Evolutionary conservation across 2,888 invertebrate species (phyloP).

Genomic region (Synanthedon formicaeformis): DNA sequence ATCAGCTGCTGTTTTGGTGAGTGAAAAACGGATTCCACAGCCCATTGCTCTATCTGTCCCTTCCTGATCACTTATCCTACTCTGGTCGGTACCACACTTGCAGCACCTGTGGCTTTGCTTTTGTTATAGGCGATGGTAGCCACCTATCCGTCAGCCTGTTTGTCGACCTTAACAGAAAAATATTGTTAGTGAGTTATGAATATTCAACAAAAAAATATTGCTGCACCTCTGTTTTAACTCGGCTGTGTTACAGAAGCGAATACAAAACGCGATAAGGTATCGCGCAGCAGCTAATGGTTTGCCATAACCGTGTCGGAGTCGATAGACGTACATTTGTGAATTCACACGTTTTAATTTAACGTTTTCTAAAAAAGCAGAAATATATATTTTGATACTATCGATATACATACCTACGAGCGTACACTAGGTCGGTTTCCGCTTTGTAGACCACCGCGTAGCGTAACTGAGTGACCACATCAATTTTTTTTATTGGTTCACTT

Average conservation of each 20-base stretch:
- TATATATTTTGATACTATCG: not conserved
- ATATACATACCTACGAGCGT: not conserved
- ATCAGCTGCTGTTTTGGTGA: no score
- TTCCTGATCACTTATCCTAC: no score
- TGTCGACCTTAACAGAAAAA: no score
- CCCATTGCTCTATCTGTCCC: no score
- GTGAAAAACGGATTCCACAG: no score
- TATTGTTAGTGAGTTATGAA: no score
- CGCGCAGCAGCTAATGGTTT: slow-evolving; percentile 30
- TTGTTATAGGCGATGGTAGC: no score
- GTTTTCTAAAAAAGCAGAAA: not conserved
- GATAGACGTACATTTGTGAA: not conserved
- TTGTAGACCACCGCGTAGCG: not conserved
- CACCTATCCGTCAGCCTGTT: no score
- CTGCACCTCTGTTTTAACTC: no score
- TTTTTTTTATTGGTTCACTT: not conserved
- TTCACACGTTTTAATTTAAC: not conserved
- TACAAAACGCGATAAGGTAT: slow-evolving; percentile 25
- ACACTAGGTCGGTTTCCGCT: not conserved
- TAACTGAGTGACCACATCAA: not conserved
- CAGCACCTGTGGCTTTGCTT: no score
- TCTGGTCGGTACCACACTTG: no score
- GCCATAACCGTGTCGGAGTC: slow-evolving; percentile 20
- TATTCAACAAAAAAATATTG: no score
- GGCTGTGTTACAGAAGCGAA: slow-evolving; percentile 6